Conservation (phyloP, 53 echinoderm and acorn worm genomes). For the Paracentrotus lividus region DNA sequence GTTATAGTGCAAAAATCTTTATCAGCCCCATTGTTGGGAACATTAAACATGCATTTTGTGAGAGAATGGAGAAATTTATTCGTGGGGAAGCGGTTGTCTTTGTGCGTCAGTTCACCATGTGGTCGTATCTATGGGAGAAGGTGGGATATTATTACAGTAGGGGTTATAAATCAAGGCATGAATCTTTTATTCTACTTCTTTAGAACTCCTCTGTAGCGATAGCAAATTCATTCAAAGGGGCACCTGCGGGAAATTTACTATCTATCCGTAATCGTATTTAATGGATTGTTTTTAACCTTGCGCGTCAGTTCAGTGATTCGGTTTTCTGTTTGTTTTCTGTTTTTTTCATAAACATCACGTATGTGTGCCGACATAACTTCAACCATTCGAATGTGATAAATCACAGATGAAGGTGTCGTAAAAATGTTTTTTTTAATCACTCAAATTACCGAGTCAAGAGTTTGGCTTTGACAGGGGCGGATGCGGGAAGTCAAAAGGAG, state of each 20-base stretch:
- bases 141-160: background rate
- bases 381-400: background rate
- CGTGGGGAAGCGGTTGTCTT: background rate
- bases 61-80: background rate
- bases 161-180: background rate
- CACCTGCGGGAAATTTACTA: background rate
- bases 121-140: background rate
- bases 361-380: background rate
- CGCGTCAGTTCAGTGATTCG: background rate
- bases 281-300: background rate
- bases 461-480: background rate
- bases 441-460: background rate
- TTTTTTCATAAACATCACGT: conserved; percentile 4
- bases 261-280: background rate
- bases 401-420: background rate
- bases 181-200: background rate
- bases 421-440: background rate
- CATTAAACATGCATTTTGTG: no score
- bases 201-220: background rate
- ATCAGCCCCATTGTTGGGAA: no score
- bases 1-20: no score
- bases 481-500: background rate
- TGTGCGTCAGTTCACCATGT: background rate
- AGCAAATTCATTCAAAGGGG: background rate
- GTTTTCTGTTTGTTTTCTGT: background rate